phyloP scores from a whole-genome alignment of 2,888 invertebrate genomes.

The Rotaria sp. region DNA sequence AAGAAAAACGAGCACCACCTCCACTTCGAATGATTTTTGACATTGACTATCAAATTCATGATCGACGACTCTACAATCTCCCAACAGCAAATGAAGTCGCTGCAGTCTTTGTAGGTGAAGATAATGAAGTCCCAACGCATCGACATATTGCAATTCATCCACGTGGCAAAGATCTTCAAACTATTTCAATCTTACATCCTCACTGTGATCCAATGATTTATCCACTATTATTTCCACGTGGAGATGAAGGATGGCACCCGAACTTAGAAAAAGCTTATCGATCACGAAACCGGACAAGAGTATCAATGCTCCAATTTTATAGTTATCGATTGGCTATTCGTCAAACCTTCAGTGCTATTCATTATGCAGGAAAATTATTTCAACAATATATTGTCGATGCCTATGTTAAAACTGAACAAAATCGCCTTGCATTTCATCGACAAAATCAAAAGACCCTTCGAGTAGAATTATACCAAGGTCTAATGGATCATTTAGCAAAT shows the following conservation, averaged over 20 bases:
- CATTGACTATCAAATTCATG: neutral
- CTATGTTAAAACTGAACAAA: neutral
- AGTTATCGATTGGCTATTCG: too few species aligned
- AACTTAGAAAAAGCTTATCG: too few species aligned
- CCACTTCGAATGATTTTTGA: neutral
- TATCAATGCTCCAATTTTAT: too few species aligned
- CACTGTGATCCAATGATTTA: too few species aligned
- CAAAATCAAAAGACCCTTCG: slow-evolving; percentile 13
- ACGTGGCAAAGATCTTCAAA: neutral
- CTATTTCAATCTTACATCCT: too few species aligned
- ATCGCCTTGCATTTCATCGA: neutral
- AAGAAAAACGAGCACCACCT: slow-evolving; percentile 28
- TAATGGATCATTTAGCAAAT: slow-evolving; percentile 12
- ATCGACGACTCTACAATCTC: neutral
- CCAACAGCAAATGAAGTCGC: neutral
- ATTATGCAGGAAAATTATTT: neutral
- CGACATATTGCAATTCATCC: slow-evolving; percentile 1
- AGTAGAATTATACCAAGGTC: slow-evolving; percentile 22
- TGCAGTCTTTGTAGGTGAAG: slow-evolving; percentile 3
- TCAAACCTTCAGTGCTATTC: too few species aligned
- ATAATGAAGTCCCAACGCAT: neutral
- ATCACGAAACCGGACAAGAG: too few species aligned
- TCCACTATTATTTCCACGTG: too few species aligned
- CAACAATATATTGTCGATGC: slow-evolving; percentile 27
- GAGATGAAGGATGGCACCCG: too few species aligned